Evolutionary conservation across 1,140 invertebrate genomes (phyloP).

Genomic region (Tetramorium alpestre): DNA sequence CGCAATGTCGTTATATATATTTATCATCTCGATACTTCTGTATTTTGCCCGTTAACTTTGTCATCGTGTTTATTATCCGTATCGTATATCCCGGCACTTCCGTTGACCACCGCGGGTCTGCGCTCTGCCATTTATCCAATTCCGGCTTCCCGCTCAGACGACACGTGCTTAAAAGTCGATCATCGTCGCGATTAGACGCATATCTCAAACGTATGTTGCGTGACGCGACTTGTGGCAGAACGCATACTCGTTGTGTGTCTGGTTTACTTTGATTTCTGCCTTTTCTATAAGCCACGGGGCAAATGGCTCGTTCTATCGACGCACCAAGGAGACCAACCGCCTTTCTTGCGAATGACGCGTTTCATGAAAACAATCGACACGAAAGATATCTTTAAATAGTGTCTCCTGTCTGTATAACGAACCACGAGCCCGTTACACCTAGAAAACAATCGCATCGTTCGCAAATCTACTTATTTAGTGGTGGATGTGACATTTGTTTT

Average conservation of each 20-base stretch:
- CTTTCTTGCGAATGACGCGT: not conserved
- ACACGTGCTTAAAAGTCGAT: slow-evolving; percentile 30
- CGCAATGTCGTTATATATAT: slow-evolving; percentile 43
- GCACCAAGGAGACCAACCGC: not conserved
- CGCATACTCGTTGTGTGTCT: slow-evolving; percentile 73
- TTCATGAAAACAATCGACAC: not conserved
- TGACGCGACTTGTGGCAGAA: slow-evolving; percentile 67
- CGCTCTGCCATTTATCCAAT: slow-evolving; percentile 71
- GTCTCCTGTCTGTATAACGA: slow-evolving; percentile 27
- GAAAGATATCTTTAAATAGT: not conserved
- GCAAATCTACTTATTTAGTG: slow-evolving; percentile 48
- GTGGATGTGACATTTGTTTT: slow-evolving; percentile 41
- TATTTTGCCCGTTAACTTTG: slow-evolving; percentile 39
- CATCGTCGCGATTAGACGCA: not conserved
- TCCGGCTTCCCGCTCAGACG: not conserved
- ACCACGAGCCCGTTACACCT: slow-evolving; percentile 37
- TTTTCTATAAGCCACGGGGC: slow-evolving; percentile 66
- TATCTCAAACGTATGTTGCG: not conserved
- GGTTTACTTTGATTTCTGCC: slow-evolving; percentile 72
- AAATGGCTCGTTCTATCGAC: slow-evolving; percentile 46
- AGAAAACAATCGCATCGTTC: slow-evolving; percentile 29
- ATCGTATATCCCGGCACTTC: slow-evolving; percentile 72
- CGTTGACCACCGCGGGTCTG: slow-evolving; percentile 72
- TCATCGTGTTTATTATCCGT: slow-evolving; percentile 57
- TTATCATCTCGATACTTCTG: slow-evolving; percentile 48